Conservation (phyloP, 2,113 vertebrate genomes). For the Phalacrocorax carbo region DNA sequence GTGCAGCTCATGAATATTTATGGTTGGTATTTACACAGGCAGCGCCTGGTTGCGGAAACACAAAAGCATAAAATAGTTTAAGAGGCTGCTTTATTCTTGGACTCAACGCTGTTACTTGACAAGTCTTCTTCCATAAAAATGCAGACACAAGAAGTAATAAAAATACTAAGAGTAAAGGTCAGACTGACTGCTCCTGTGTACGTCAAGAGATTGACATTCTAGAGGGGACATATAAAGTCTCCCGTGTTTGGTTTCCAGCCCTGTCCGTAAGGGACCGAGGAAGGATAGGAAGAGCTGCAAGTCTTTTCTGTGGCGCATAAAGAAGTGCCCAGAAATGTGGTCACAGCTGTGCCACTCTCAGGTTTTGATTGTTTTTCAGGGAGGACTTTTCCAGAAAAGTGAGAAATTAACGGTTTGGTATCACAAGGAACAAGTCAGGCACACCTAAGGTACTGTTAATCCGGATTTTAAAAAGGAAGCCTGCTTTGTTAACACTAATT, state of each 20-base stretch:
- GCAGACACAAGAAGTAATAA: not conserved
- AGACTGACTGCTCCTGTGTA: not conserved
- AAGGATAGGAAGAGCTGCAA: not conserved
- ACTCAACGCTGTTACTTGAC: not conserved
- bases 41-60: not conserved
- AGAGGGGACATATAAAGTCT: not conserved
- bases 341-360: rapidly evolving
- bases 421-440: not conserved
- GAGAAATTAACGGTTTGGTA: rapidly evolving
- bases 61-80: not conserved
- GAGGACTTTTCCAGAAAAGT: not conserved
- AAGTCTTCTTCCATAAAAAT: not conserved
- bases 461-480: not conserved
- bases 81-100: not conserved
- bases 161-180: not conserved
- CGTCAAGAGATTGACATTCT: not conserved
- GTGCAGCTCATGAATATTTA: not conserved
- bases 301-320: rapidly evolving
- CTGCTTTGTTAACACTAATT: not conserved
- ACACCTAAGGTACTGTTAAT: not conserved
- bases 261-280: not conserved
- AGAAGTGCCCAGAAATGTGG: not conserved
- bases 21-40: not conserved
- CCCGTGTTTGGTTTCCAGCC: rapidly evolving
- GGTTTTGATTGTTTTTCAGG: rapidly evolving